Evolutionary conservation across 2,797 vertebrate genomes (phyloP).

Genomic region (Sitta carolinensis): DNA sequence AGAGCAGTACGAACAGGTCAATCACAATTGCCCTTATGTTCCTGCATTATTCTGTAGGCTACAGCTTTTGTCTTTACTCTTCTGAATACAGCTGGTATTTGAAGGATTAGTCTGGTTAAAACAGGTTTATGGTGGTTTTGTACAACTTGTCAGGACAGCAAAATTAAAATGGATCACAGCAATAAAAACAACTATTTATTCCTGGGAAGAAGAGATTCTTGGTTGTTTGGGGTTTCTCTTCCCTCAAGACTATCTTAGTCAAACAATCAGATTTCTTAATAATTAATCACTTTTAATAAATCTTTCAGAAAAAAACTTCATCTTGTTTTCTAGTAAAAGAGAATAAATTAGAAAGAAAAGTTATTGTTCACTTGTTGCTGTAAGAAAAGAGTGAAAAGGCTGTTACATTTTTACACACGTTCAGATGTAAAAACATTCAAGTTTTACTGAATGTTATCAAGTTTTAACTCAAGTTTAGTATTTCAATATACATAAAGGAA

Average conservation of each 20-base stretch:
- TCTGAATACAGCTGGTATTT: neutral
- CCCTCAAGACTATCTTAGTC: neutral
- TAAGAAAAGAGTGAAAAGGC: neutral
- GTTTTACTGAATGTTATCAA: neutral
- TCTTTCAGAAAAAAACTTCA: neutral
- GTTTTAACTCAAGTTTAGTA: neutral
- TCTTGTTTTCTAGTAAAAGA: neutral
- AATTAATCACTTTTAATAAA: neutral
- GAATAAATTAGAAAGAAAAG: neutral
- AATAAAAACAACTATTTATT: neutral
- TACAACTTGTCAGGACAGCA: neutral
- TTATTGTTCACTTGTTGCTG: neutral
- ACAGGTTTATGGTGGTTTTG: neutral
- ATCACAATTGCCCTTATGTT: neutral
- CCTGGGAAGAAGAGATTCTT: neutral
- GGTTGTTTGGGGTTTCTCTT: accelerated
- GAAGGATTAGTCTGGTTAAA: slow-evolving; percentile 7
- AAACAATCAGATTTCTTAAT: neutral
- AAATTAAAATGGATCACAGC: neutral
- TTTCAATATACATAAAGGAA: neutral
- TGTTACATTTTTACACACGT: neutral
- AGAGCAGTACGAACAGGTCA: neutral
- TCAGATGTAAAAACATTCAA: neutral
- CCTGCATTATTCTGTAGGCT: neutral
- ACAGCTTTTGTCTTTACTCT: neutral